These are phyloP conservation scores for Struthidea cinerea DNA, from an alignment of 2,113 vertebrate species.

Conservation along the genomic window DNA sequence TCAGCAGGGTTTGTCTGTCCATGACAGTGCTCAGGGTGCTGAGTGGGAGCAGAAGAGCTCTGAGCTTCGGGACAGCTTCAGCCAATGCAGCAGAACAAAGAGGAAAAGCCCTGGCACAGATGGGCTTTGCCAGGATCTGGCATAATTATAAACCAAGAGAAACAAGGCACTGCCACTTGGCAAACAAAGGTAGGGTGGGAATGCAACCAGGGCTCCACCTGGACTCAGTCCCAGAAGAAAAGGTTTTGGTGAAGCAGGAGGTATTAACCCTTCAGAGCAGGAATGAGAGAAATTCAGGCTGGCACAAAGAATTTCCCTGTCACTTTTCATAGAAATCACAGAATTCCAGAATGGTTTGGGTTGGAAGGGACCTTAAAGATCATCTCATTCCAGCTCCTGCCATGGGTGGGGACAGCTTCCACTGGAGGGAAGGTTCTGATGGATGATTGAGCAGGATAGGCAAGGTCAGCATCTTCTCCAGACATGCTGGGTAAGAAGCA, in stretches of 20 bases:
- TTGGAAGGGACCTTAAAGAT: neutral
- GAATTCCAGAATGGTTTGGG: neutral
- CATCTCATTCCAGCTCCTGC: accelerated
- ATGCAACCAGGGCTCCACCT: neutral
- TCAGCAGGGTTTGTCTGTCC: neutral
- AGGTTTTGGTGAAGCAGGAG: neutral
- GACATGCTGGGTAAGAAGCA: too few relatives aligned
- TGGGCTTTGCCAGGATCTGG: neutral
- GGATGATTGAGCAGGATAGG: neutral
- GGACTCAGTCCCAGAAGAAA: neutral
- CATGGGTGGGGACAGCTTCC: too few relatives aligned
- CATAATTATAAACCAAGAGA: neutral
- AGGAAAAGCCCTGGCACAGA: neutral
- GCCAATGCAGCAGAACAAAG: neutral
- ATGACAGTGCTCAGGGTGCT: neutral
- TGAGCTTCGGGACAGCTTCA: neutral
- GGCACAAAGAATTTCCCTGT: neutral
- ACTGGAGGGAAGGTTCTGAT: neutral
- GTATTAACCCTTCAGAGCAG: neutral
- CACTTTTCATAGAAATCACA: neutral
- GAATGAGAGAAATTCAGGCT: neutral
- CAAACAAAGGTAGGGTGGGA: neutral
- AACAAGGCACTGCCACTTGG: neutral
- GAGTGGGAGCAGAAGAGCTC: neutral
- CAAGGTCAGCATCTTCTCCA: neutral